Evolutionary conservation across 2,113 vertebrate genomes (phyloP), one percentile per base, ranked within the genome.

Genomic region (Erythrolamprus reginae): DNA sequence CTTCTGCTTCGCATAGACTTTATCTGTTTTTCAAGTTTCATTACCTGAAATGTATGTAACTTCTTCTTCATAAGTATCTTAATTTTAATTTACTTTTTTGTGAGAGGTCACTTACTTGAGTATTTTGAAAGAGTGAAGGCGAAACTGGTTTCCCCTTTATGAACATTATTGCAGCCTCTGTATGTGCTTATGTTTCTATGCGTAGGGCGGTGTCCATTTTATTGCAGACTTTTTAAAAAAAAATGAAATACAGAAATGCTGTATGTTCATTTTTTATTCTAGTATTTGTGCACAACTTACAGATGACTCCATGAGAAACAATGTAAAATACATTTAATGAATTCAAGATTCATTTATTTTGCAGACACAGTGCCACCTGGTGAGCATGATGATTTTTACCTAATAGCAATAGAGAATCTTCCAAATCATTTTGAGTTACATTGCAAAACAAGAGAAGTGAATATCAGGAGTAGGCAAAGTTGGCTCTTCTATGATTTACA

Each of bases 321-420:
- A 17, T 2, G 1, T 70, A 70, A 70, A 70, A 77, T 77, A 77
- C 17, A 19, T 77, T 38, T 21, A 38, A 77, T 77, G 38, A 55
- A 47, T 9, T 42, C 23, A 86, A 45, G 82, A 12, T 65, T 90
- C 10, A 15, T 33, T 9, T 77, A 45, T 85, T 45, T 51, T 84
- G 0, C 19, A 23, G 50, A 93, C 24, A 47, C 90, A 86, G 55
- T 52, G 87, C 89, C 88, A 90, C 55, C 93, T 88, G 91, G 77
- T 77, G 91, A 91, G 89, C 23, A 87, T 8, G 9, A 87, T 90
- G 23, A 88, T 50, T 0, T 50, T 38, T 89, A 70, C 77, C 56
- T 2, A 24, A 77, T 23, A 1, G 55, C n/a, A 0, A 19, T 45
- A 77, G 70, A 92, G 10, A 0, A 83, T 42, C 45, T 91, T 28